Evolutionary conservation across 2,888 invertebrate genomes (phyloP).

Genomic region (Pyrrhosoma nymphula): DNA sequence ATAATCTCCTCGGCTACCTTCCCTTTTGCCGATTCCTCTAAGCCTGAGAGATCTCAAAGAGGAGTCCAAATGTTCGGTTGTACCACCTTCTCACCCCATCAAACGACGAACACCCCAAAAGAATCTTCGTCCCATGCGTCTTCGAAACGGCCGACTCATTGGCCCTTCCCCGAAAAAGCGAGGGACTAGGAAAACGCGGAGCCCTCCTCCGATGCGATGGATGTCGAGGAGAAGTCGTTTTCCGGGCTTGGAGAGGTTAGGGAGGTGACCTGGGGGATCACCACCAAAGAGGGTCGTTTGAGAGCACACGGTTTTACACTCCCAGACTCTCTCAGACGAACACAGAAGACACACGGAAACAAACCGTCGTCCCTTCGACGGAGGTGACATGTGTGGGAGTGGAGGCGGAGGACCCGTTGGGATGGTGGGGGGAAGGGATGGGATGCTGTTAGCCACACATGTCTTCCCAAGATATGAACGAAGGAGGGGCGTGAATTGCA

Average conservation of each 20-base stretch:
- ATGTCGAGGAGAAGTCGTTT: not conserved
- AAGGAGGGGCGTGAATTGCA: conserved; percentile 32
- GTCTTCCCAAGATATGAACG: not conserved
- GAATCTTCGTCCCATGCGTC: conserved; percentile 41
- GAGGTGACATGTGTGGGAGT: not conserved
- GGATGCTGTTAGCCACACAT: not conserved
- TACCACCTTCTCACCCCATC: not conserved
- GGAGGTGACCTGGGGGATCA: not conserved
- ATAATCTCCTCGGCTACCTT: not conserved
- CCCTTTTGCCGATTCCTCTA: not conserved
- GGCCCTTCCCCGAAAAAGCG: conserved; percentile 6
- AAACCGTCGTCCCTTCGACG: not conserved
- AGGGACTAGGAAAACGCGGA: conserved; percentile 17
- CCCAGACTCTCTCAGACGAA: not conserved
- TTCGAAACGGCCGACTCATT: conserved; percentile 51
- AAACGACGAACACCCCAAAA: not conserved
- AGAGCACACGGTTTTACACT: not conserved
- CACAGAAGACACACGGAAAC: not conserved
- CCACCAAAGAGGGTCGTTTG: too few relatives aligned
- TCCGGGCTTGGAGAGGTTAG: not conserved
- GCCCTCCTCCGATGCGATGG: not conserved
- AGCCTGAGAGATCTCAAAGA: not conserved
- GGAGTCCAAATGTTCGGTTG: not conserved
- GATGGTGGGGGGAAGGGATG: not conserved
- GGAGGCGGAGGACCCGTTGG: not conserved